Conservation (phyloP, 2,888 invertebrate species). For the Hirudinaria manillensis region DNA sequence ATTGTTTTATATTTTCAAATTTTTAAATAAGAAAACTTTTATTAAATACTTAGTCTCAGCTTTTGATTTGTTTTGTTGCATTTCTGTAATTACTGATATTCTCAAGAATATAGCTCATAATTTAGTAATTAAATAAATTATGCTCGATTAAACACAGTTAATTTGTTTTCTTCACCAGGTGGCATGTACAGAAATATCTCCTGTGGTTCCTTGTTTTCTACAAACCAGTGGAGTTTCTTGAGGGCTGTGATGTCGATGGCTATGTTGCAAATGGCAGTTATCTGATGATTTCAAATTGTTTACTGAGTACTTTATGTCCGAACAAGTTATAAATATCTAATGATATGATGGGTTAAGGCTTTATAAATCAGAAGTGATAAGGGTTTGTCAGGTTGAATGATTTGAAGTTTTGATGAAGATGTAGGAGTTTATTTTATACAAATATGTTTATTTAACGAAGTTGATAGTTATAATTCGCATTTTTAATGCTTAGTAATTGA, state of each 20-base stretch:
- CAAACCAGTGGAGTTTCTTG: constrained; percentile 33
- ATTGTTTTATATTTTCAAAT: not conserved
- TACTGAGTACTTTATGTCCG: not conserved
- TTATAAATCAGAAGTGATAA: not conserved
- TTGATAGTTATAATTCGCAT: not conserved
- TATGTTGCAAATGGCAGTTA: constrained; percentile 37
- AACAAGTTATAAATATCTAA: not conserved
- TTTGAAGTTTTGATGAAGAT: not conserved
- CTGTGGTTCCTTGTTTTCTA: constrained; percentile 34
- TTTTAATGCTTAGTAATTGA: not conserved
- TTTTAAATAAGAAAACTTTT: too few species aligned
- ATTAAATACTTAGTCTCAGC: too few species aligned
- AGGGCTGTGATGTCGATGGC: constrained; percentile 39
- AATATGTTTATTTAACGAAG: too few species aligned
- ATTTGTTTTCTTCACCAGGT: constrained; percentile 39
- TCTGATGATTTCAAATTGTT: constrained; percentile 27
- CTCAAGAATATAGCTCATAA: too few species aligned
- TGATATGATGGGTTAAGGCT: not conserved
- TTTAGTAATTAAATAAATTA: too few species aligned
- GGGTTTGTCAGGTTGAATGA: not conserved
- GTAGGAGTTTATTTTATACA: not conserved
- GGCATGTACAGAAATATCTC: constrained; percentile 37
- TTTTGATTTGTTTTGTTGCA: too few species aligned
- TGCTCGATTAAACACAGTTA: too few species aligned
- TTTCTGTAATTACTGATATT: too few species aligned